Evolutionary conservation across 1,140 invertebrate species (phyloP), one percentile per base, ranked within the genome.

Genomic region (Dolichoris vasculosae): DNA sequence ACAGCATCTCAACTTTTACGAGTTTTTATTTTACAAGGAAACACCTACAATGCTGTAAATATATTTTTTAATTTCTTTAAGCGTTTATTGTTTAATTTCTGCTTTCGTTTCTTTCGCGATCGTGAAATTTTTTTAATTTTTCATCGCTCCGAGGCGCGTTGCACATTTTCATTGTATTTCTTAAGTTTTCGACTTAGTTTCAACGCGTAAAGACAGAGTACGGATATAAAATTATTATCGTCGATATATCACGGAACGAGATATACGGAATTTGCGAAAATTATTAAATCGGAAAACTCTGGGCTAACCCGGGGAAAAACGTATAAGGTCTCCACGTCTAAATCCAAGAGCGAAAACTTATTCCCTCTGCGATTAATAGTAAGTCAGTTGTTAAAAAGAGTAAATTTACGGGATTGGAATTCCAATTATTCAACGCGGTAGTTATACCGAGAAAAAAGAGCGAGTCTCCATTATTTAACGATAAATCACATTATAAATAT

Each of bases 11-110:
- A 46, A 67, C 78, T 80, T 79, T 80, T 38, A 67, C 40, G 48
- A 78, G 38, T 32, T 67, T 79, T 80, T 80, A 59, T 46, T 80
- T 80, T 80, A 80, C 78, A 32, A 26, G 11, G 26, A n/a, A 67
- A 67, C 17, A 6, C 38, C 23, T 32, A 73, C 69, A 26, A n/a
- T 73, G 23, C 38, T 73, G 8, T 73, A 73, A 73, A n/a, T 43
- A 73, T 7, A 40, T 78, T 63, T 63, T 55, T 77, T 26, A 23
- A 55, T 38, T 78, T 46, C 46, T 59, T 78, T 46, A 59, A 48
- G n/a, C 63, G 11, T 32, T 26, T 59, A 63, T 38, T 59, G 46
- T 78, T 78, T 59, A 78, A 48, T 78, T 78, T 59, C 15, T 59
- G 30, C 76, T 30, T n/a, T 48, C 23, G 4, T 30, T 76, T 32